Base-by-base conservation (phyloP, 1,140 invertebrate species). In the Anthonomus grandis region DNA sequence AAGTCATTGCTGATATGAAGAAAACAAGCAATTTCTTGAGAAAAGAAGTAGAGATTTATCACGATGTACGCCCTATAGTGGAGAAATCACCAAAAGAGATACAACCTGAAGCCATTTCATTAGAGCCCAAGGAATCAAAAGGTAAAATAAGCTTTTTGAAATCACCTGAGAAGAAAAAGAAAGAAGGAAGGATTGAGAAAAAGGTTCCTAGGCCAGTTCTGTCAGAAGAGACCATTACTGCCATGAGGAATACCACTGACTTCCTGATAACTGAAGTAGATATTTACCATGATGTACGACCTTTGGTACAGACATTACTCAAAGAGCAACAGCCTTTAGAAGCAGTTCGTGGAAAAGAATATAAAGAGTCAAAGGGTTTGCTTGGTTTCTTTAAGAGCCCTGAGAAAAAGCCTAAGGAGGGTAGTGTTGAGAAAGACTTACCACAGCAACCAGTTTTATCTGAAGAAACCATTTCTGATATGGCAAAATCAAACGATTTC, bases 351-450 rank as follows among this genome's bases (percentile, higher is more conserved):
- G 10, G 22, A 18, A 19, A 39, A 44, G 22, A 60, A 56, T 27
- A 55, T 25, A 59, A 57, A 23, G 52, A 55, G 25, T 46, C 42
- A 15, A 60, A 63, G 60, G 48, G 55, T 12, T 47, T 63, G 6
- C 57, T 64, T 55, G 53, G 61, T 9, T 39, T 60, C 18, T 67
- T 63, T 45, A 59, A 62, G 23, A 55, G 48, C 2, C 46, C 34
- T 13, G 49, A 58, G 22, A 58, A 54, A 54, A 50, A 53, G 34
- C 13, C 50, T 19, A 15, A 25, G 46, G 42, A 34, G 38, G 38
- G 31, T 22, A 57, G 46, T 23, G 22, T 45, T 44, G 57, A 46
- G 0, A 52, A 52, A 41, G 21, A 36, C 27, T 15, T 13, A 13
- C 25, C 18, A 25, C 8, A 23, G 6, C 21, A 54, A 22, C 42